These are phyloP conservation scores for Palythoa grandiflora DNA, from an alignment of 92 coral and sea anemone species.

Conservation along the genomic window DNA sequence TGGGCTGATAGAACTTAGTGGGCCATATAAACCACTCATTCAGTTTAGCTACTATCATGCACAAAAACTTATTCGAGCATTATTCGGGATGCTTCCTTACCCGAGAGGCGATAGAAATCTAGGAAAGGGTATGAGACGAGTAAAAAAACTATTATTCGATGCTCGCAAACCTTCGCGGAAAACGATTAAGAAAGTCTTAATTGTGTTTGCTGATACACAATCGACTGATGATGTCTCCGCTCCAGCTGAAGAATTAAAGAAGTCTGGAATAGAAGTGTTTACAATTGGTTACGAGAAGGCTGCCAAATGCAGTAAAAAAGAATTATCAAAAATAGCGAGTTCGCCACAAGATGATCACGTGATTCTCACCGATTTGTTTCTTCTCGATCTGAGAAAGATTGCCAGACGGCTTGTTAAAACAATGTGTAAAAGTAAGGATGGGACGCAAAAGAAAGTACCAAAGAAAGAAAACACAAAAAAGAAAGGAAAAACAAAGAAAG, in stretches of 20 bases:
- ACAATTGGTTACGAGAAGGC: slow-evolving; percentile 68
- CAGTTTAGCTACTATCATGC: slow-evolving; percentile 20
- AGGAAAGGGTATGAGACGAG: slow-evolving; percentile 19
- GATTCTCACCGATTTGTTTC: slow-evolving; percentile 18
- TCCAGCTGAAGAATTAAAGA: slow-evolving; percentile 68
- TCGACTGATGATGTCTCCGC: slow-evolving; percentile 60
- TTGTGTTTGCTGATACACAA: slow-evolving; percentile 72
- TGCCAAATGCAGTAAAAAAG: slow-evolving; percentile 18
- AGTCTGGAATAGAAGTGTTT: slow-evolving; percentile 68
- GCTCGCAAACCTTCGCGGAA: slow-evolving; percentile 28
- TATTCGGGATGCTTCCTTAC: slow-evolving; percentile 43
- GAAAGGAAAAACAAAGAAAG: background rate
- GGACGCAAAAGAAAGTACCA: background rate
- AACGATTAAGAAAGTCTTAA: slow-evolving; percentile 47
- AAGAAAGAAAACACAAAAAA: background rate
- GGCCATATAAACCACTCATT: slow-evolving; percentile 20
- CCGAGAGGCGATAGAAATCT: slow-evolving; percentile 49
- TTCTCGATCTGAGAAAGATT: slow-evolving; percentile 20
- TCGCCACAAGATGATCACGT: slow-evolving; percentile 1
- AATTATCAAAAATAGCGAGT: slow-evolving; percentile 16
- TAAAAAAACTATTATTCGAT: slow-evolving; percentile 34
- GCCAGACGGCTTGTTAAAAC: slow-evolving; percentile 10
- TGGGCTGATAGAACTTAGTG: slow-evolving; percentile 30
- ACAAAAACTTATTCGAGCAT: slow-evolving; percentile 23
- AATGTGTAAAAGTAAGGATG: slow-evolving; percentile 22